Percentiles rank a stretch among this genome's conserved stretches.
Evolutionary conservation across 2,797 vertebrate genomes (phyloP).

Genomic region (Sylvia borin): DNA sequence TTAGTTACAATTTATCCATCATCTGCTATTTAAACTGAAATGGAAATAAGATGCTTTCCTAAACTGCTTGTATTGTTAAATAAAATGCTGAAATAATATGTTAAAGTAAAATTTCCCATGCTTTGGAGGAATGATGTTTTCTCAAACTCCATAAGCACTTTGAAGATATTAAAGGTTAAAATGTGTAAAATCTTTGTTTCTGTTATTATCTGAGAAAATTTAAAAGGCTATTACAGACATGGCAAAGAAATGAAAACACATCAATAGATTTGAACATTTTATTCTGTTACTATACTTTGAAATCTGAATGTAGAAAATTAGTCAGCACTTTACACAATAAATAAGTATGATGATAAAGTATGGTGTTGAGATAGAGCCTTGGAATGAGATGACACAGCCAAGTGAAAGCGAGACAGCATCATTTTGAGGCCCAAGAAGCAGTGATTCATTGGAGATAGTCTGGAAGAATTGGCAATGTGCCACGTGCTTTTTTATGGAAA

Average conservation of each 20-base stretch:
- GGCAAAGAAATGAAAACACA: background rate
- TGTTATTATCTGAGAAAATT: background rate
- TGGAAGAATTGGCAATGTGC: background rate
- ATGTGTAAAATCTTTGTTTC: background rate
- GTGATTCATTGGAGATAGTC: background rate
- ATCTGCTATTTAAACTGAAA: conserved; percentile 6
- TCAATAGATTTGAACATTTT: background rate
- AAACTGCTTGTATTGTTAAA: background rate
- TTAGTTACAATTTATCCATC: conserved; percentile 36
- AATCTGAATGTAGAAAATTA: background rate
- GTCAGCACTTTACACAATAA: background rate
- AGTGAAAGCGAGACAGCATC: background rate
- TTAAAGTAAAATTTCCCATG: background rate
- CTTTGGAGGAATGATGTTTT: background rate
- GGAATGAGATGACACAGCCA: background rate
- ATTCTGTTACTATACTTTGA: background rate
- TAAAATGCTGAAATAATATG: background rate
- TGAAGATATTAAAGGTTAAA: background rate
- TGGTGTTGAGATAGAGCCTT: background rate
- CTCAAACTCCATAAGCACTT: background rate
- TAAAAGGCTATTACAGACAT: background rate
- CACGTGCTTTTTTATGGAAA: background rate
- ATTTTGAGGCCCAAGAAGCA: background rate
- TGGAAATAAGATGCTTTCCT: conserved; percentile 1
- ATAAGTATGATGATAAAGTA: background rate